phyloP scores from a whole-genome alignment of 2,888 invertebrate species.

The Caradrina kadenii region DNA sequence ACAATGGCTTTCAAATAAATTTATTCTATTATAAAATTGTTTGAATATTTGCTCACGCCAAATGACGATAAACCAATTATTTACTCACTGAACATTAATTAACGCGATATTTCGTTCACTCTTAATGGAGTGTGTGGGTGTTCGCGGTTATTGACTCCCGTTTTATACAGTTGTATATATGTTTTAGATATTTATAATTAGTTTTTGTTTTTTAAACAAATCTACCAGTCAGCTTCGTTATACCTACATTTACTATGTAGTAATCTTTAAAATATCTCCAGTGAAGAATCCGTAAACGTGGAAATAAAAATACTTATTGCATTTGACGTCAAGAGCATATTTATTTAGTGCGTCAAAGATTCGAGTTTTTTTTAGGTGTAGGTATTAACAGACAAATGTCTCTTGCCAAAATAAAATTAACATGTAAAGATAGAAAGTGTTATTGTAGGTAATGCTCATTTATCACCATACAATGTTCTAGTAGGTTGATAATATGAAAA shows the following conservation, averaged over 20 bases:
- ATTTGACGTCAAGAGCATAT: constrained; percentile 59
- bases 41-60: constrained; percentile 8
- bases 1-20: constrained; percentile 8
- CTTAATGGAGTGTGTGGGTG: constrained; percentile 42
- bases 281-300: constrained; percentile 45
- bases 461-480: background rate
- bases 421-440: background rate
- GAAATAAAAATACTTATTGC: constrained; percentile 52
- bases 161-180: constrained; percentile 7
- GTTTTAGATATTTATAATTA: constrained; percentile 25
- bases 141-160: constrained; percentile 37
- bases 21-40: constrained; percentile 28
- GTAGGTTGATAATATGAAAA: background rate
- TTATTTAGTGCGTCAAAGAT: constrained; percentile 58
- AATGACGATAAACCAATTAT: constrained; percentile 43
- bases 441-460: constrained; percentile 9
- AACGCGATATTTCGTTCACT: constrained; percentile 49
- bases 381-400: constrained; percentile 26
- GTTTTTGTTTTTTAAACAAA: constrained; percentile 18
- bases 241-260: constrained; percentile 15
- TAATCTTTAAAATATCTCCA: constrained; percentile 34
- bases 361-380: constrained; percentile 47
- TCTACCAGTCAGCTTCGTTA: constrained; percentile 27
- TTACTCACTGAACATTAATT: constrained; percentile 51
- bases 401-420: constrained; percentile 37